Conservation (phyloP, 2,113 vertebrate species). For the Cyprinodon tularosa region DNA sequence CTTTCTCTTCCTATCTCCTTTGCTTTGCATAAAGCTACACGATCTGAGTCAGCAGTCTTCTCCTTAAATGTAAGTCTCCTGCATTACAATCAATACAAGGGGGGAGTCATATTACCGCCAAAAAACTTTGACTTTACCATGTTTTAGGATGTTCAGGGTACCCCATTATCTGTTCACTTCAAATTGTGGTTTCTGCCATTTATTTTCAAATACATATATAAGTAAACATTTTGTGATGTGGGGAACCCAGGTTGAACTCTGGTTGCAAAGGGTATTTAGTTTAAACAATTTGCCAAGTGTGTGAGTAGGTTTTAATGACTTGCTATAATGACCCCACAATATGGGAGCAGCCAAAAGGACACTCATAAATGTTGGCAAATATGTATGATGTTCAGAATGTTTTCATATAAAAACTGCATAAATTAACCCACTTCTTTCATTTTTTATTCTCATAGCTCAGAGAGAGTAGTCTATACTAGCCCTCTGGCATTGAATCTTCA, state of each 20-base stretch:
- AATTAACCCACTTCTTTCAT: no score
- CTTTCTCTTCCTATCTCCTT: conserved; percentile 18
- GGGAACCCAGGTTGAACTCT: no score
- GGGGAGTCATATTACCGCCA: conserved; percentile 45
- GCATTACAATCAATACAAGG: conserved; percentile 58
- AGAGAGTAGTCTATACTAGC: not conserved
- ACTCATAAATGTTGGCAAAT: no score
- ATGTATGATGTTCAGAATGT: not conserved
- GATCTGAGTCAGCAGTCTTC: conserved; percentile 61
- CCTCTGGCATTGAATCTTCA: not conserved
- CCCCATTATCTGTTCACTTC: conserved; percentile 18
- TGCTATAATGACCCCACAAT: no score
- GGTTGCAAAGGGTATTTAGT: no score
- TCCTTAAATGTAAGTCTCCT: conserved; percentile 25
- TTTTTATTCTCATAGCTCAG: no score
- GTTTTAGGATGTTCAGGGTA: conserved; percentile 38
- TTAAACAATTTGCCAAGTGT: no score
- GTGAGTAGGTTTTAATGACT: no score
- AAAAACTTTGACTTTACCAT: conserved; percentile 37
- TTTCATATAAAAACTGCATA: not conserved
- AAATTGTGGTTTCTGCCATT: conserved; percentile 20
- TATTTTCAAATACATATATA: not conserved
- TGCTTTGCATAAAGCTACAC: conserved; percentile 24
- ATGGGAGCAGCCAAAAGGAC: no score
- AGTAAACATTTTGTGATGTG: not conserved